Conservation (phyloP, 2,888 invertebrate species). For the Spodoptera littoralis region DNA sequence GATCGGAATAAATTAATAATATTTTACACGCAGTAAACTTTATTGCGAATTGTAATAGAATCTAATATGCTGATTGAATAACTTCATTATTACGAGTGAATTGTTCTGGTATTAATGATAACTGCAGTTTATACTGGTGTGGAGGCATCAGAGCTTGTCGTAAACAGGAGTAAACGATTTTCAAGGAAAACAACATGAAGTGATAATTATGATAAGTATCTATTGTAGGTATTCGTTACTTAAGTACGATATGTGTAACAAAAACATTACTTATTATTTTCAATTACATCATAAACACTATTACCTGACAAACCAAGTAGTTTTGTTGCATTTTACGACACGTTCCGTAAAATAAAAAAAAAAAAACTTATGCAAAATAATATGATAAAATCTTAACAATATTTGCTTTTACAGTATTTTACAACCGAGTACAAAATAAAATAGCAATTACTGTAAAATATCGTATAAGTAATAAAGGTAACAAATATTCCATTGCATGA, state of each 20-base stretch:
- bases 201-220: too few relatives aligned
- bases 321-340: background rate
- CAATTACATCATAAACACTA: too few relatives aligned
- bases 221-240: too few relatives aligned
- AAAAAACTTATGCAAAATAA: slow-evolving; percentile 8
- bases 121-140: background rate
- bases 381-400: slow-evolving; percentile 27
- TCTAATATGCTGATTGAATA: slow-evolving; percentile 29
- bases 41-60: slow-evolving; percentile 25
- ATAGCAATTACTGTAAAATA: slow-evolving; percentile 24
- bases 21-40: slow-evolving; percentile 22
- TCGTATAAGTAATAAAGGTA: slow-evolving; percentile 8
- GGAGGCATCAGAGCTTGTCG: background rate
- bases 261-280: too few relatives aligned
- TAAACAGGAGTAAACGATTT: slow-evolving; percentile 1
- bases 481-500: slow-evolving; percentile 39
- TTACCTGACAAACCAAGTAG: background rate
- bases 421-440: slow-evolving; percentile 16
- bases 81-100: slow-evolving; percentile 18
- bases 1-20: slow-evolving; percentile 41
- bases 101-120: background rate
- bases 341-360: slow-evolving; percentile 6
- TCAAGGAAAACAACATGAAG: background rate
- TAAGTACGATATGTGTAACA: too few relatives aligned
- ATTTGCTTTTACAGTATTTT: slow-evolving; percentile 24